Base-by-base conservation (phyloP, 2,888 invertebrate genomes). In the Anoncus sp. region DNA sequence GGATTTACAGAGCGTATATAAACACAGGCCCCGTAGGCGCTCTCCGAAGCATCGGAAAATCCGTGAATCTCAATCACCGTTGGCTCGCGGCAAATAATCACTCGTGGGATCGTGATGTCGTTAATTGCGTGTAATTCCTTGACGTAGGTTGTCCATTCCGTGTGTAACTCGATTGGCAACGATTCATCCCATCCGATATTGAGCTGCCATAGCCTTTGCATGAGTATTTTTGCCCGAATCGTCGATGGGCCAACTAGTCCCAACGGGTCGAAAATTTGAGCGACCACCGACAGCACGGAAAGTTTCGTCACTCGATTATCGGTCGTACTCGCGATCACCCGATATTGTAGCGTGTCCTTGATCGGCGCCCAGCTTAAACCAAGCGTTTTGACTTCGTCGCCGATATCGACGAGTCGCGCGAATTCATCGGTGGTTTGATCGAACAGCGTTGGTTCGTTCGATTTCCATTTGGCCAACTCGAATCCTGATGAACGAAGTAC, bases 391-490 rank as follows among this genome's bases (percentile, higher is more conserved):
- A 35, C 43, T 38, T 60, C 45, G 60, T 75, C 69, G 12, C 67
- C 73, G 35, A 65, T 59, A 12, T 40, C 31, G 18, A 27, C 22
- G 24, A 35, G 31, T 67, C 18, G 47, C 40, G 31, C 27, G 35
- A 27, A 16, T 49, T 74, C 49, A n/a, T 57, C 63, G 27, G 18
- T n/a, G 57, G n/a, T 57, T 43, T 27, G 57, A n/a, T n/a, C n/a
- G n/a, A n/a, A n/a, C n/a, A 66, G 16, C 18, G 55, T 18, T 45
- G 73, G 47, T 38, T 18, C 45, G 57, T 73, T 74, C 10, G 51
- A 59, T 1, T 51, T 45, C 80, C 80, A 80, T 57, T 80, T 77
- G 9, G 62, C 40, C 14, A 77, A 62, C 14, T 70, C 57, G 62
- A 77, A 75, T 38, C 65, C n/a, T 7, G 66, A 57, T 18, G 70